Evolutionary conservation across 2,113 vertebrate species (phyloP), one percentile per base, ranked within the genome.

Genomic region (Beaufortia kweichowensis): DNA sequence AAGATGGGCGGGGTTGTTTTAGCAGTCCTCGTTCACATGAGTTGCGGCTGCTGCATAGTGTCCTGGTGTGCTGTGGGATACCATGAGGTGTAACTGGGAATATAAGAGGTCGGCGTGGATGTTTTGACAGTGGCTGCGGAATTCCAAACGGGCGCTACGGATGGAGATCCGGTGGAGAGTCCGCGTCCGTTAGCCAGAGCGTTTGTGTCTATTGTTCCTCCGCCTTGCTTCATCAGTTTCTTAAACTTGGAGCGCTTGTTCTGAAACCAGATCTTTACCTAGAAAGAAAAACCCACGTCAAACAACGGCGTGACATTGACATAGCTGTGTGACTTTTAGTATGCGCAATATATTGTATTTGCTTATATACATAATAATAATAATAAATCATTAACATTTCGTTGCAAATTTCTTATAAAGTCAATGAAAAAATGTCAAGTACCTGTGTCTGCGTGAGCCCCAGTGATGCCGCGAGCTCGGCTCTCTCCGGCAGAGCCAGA

Each of bases 401-500:
- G 17, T 15, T 15, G 3, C 12, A 2, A 48, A 19, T 19, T 2
- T 14, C 14, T 14, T 17, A 6, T 4, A 29, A 48, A 46, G 24
- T 66, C 41, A 11, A 66, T 1, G 0, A 15, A 48, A 50, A 29
- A 15, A 14, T 12, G 39, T 19, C 29, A 24, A 31, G 68, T 19
- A 86, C 97, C 96, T 99, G 97, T 71, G 97, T 99, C 89, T 98
- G 97, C 24, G 97, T 99, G 89, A 99, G 96, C 86, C 97, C 96
- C 91, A 99, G 88, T 26, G 96, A 98, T 1, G 97, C 97, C 48
- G 97, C 96, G 33, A 98, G 94, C 86, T 99, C 96, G 29, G 96
- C 97, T 92, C 96, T 94, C 91, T 98, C 97, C 66, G 97, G 96
- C 79, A 99, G 88, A 82, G 97, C 97, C 89, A 99, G 89, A 87